Evolutionary conservation across 2,113 vertebrate genomes (phyloP), one percentile per base, ranked within the genome.

Genomic region (Oreochromis niloticus): DNA sequence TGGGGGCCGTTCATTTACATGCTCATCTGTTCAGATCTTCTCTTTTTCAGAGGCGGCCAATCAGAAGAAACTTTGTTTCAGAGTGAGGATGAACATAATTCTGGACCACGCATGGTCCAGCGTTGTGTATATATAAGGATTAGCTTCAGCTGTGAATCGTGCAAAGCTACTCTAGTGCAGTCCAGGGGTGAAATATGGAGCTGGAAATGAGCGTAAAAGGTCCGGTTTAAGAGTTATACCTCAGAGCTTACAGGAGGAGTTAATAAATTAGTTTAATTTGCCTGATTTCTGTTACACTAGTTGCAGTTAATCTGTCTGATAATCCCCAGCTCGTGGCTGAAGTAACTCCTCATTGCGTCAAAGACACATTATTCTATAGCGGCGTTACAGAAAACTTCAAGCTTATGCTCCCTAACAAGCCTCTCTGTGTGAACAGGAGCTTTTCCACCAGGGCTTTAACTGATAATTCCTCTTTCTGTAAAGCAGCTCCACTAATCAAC

Each of bases 251-350:
- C 57, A 32, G 48, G 46, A 80, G 73, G 56, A 84, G 22, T 55
- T 79, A 57, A 84, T 75, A 14, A 79, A 80, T 68, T 27, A 46
- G 8, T 27, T 41, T 30, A 48, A 9, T 78, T 66, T 84, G 6
- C 5, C 2, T 39, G 10, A 84, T 63, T 83, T 66, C 6, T 80
- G 46, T 85, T 73, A 39, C 59, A 56, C 41, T 73, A 80, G 43
- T 73, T 54, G 12, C 2, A 24, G 86, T 85, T 84, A 50, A 48
- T 75, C 43, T 84, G 27, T 68, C 52, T 82, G 50, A 59, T 91
- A 81, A 87, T 91, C 71, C 73, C 3, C 68, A 85, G 46, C 52
- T 83, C 43, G n/a, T 30, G 75, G 43, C 61, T 83, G 50, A 87
- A 83, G 61, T 84, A 84, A 46, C 85, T 79, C 66, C 46, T 63